Evolutionary conservation across 2,888 invertebrate genomes (phyloP).

Genomic region (Diarsia mendica): DNA sequence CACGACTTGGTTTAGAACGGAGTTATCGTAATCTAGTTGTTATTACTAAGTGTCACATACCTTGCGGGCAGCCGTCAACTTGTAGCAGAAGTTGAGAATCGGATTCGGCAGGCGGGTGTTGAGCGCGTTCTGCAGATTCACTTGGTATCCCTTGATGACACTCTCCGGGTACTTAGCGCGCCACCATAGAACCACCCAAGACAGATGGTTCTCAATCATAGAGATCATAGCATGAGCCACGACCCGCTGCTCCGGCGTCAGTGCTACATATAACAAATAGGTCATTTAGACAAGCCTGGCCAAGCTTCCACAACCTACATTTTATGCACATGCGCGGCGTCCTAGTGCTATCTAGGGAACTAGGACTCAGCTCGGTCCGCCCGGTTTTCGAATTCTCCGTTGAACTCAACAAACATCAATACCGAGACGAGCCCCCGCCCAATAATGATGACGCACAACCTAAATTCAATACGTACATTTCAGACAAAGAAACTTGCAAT

Average conservation of each 20-base stretch:
- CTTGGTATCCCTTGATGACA: constrained; percentile 97
- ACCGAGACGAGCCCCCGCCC: constrained; percentile 1
- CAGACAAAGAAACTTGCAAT: background rate
- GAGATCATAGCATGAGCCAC: constrained; percentile 97
- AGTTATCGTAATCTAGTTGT: background rate
- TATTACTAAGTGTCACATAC: constrained; percentile 84
- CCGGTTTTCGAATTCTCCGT: constrained; percentile 44
- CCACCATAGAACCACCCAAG: constrained; percentile 98
- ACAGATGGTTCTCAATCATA: constrained; percentile 98
- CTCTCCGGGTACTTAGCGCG: constrained; percentile 97
- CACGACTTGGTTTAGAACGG: background rate
- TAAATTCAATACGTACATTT: constrained; percentile 2
- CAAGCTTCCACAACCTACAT: background rate
- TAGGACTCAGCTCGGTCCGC: constrained; percentile 67
- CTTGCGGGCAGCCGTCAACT: constrained; percentile 96
- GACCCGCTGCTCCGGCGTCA: constrained; percentile 96
- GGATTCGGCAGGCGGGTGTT: constrained; percentile 96
- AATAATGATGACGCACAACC: constrained; percentile 16
- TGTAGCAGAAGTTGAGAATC: constrained; percentile 97
- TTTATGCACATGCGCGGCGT: constrained; percentile 82
- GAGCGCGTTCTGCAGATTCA: constrained; percentile 96
- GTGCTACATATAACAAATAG: constrained; percentile 82
- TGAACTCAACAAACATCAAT: constrained; percentile 30
- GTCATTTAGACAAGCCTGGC: constrained; percentile 60
- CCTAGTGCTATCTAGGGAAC: constrained; percentile 66